A percentile compares a stretch with the other conserved stretches of the same genome.
These are phyloP conservation scores for Aldabrachelys gigantea DNA, from an alignment of 2,113 vertebrate species.

Conservation along the genomic window DNA sequence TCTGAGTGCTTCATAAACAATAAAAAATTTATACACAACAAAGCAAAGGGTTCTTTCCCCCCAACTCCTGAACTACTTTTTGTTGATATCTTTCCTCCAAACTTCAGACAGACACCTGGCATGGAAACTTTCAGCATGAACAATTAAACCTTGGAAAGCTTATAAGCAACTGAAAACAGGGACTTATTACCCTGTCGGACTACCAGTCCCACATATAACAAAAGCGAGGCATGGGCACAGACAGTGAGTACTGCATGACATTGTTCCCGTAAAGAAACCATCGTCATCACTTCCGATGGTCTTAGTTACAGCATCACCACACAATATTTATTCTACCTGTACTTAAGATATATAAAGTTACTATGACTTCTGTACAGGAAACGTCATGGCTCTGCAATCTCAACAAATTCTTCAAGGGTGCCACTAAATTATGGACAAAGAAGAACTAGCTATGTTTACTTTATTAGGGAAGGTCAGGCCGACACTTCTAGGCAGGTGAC, in stretches of 20 bases:
- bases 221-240: neutral
- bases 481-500: neutral
- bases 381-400: neutral
- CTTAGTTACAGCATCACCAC: neutral
- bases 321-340: neutral
- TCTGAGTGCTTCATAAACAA: neutral
- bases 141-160: neutral
- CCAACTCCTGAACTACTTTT: neutral
- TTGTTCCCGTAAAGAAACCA: neutral
- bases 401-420: neutral
- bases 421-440: neutral
- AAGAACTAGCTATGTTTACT: neutral
- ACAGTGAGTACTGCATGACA: neutral
- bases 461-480: neutral
- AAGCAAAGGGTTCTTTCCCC: neutral
- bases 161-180: neutral
- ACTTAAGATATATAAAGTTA: neutral
- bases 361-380: neutral
- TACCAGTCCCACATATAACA: neutral
- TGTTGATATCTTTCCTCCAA: neutral
- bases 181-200: no score
- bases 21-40: neutral
- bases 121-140: neutral
- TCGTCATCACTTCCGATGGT: neutral
- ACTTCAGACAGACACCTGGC: neutral